Evolutionary conservation across 2,113 vertebrate species (phyloP).

Genomic region (Siniperca knerii): DNA sequence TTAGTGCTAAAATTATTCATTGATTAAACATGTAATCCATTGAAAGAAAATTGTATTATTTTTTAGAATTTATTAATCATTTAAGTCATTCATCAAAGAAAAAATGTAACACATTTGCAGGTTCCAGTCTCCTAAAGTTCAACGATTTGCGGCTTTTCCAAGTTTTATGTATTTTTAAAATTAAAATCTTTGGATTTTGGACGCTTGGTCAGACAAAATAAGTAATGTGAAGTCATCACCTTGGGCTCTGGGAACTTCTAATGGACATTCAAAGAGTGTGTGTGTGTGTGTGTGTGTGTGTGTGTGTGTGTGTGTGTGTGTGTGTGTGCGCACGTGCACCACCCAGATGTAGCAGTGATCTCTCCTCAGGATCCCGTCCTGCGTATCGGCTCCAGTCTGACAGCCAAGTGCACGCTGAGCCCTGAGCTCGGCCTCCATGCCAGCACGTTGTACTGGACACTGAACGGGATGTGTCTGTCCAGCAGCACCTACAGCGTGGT

Average conservation of each 20-base stretch:
- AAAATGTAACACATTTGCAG: background rate
- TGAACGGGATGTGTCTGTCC: slow-evolving; percentile 90
- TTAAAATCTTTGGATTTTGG: background rate
- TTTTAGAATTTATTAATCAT: background rate
- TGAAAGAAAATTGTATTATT: background rate
- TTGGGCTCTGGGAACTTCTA: background rate
- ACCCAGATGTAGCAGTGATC: slow-evolving; percentile 89
- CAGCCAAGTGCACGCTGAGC: slow-evolving; percentile 88
- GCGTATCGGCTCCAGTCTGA: slow-evolving; percentile 91
- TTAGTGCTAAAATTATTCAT: background rate
- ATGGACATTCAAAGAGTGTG: too few relatives aligned
- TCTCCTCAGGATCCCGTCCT: slow-evolving; percentile 92
- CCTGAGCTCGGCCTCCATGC: slow-evolving; percentile 82
- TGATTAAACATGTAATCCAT: background rate
- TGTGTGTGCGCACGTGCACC: slow-evolving; percentile 48
- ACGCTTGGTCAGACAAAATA: background rate
- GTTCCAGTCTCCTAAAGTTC: background rate
- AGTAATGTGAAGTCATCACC: background rate
- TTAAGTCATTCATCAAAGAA: background rate
- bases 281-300: slow-evolving; percentile 7
- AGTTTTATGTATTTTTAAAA: background rate
- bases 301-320: slow-evolving; percentile 31
- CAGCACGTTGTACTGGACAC: slow-evolving; percentile 90
- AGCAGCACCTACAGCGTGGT: slow-evolving; percentile 82
- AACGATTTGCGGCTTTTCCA: background rate